Evolutionary conservation across 2,797 vertebrate species (phyloP).

Genomic region (Hoplostethus atlanticus): DNA sequence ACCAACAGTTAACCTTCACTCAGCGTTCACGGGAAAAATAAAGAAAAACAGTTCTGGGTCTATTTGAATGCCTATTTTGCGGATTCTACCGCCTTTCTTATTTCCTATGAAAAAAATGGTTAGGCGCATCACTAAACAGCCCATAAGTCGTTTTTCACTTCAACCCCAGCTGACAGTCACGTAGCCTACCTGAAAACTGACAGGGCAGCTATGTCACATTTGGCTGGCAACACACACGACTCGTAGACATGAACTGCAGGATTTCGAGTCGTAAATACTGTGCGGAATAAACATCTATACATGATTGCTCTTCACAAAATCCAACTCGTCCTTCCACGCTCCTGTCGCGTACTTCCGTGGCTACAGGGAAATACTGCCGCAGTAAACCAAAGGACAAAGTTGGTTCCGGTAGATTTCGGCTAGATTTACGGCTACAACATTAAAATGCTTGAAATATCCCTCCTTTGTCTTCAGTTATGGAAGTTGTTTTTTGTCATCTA

Average conservation of each 20-base stretch:
- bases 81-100: too few species aligned
- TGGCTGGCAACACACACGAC: slow-evolving; percentile 21
- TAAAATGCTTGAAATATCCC: too few species aligned
- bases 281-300: slow-evolving; percentile 66
- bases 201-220: slow-evolving; percentile 40
- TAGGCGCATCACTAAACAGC: neutral
- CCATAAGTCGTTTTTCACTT: too few species aligned
- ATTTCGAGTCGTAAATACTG: slow-evolving; percentile 35
- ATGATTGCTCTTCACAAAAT: slow-evolving; percentile 59
- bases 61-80: too few species aligned
- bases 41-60: too few species aligned
- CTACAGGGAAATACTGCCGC: slow-evolving; percentile 42
- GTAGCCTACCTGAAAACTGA: slow-evolving; percentile 66
- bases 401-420: slow-evolving; percentile 58
- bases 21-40: too few species aligned
- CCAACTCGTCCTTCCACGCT: slow-evolving; percentile 69
- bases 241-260: slow-evolving; percentile 32
- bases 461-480: too few species aligned
- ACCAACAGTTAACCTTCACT: too few species aligned
- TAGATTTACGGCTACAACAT: too few species aligned
- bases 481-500: too few species aligned
- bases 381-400: neutral
- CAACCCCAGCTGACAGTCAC: neutral
- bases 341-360: slow-evolving; percentile 21
- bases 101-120: too few species aligned